Evolutionary conservation across 2,797 vertebrate genomes (phyloP).

Genomic region (Xiphorhynchus erythropygius): DNA sequence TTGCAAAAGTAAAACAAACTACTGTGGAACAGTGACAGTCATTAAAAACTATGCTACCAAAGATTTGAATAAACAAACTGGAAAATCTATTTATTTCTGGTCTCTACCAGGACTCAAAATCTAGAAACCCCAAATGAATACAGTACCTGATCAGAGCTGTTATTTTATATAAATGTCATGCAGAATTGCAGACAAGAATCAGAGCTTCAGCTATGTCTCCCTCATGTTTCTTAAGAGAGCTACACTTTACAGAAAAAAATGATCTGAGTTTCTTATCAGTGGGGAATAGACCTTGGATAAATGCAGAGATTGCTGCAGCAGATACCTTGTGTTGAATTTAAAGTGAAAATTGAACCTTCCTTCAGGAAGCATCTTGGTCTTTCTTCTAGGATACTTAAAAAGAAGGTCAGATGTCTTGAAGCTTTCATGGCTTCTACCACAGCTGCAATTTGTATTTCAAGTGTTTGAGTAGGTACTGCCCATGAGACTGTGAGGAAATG

Average conservation of each 20-base stretch:
- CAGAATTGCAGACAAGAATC: not conserved
- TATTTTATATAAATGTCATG: not conserved
- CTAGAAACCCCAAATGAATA: not conserved
- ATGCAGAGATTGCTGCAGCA: not conserved
- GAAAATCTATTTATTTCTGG: not conserved
- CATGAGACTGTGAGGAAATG: not conserved
- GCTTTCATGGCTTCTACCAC: not conserved
- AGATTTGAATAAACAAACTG: not conserved
- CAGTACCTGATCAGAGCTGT: not conserved
- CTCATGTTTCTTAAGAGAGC: not conserved
- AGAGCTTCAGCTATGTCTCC: not conserved
- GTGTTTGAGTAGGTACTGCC: not conserved
- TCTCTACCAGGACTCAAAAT: not conserved
- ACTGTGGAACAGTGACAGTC: not conserved
- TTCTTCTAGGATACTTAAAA: not conserved
- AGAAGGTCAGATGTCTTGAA: not conserved
- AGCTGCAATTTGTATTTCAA: not conserved
- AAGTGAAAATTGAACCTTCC: slow-evolving; percentile 12
- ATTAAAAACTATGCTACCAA: not conserved
- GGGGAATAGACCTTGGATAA: not conserved
- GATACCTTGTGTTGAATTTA: not conserved
- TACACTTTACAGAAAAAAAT: not conserved
- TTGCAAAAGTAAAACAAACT: not conserved
- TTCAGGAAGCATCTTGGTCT: not conserved
- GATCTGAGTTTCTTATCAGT: not conserved